Evolutionary conservation across 1,140 invertebrate species (phyloP), one percentile per base, ranked within the genome.

Genomic region (Leptonema lineaticorne): DNA sequence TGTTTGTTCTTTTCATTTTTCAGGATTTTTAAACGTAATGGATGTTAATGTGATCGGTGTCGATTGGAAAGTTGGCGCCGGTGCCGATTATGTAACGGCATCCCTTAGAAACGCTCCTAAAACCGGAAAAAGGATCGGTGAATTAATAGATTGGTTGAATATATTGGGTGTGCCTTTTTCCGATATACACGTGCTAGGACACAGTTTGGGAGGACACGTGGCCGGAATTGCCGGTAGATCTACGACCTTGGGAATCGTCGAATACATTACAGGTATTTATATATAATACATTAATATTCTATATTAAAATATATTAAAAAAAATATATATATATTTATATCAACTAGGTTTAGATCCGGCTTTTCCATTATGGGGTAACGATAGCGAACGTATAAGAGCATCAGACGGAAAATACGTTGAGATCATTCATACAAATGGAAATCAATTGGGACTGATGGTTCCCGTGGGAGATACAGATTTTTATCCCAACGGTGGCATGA

Each of bases 341-440:
- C 74, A 24, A n/a, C n/a, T 29, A 81, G 87, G 86, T 37, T 75
- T 90, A 71, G 88, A 90, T 77, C 86, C 88, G 11, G 88, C 88
- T 7, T 79, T 82, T 18, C 87, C 87, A 14, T 72, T 77, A 9
- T 90, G 77, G 77, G 69, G 73, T 9, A 11, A 22, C 0, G 68
- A 66, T 24, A 79, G 75, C 58, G 37, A 69, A 0, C 69, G 75
- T n/a, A 69, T 78, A 63, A 76, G 75, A 7, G 69, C 72, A 11
- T 76, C 72, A 20, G 87, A 89, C 74, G 89, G 84, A 0, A 62
- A 30, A 59, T 81, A 85, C 60, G 86, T 88, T 0, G 84, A 88
- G 72, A 78, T 81, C 0, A 86, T 89, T 33, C 88, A 89, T 74
- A 86, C 88, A 0, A 82, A 85, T 60, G 81, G 79, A 16, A 77